Evolutionary conservation across 2,797 vertebrate species (phyloP).

Genomic region (Numenius phaeopus): DNA sequence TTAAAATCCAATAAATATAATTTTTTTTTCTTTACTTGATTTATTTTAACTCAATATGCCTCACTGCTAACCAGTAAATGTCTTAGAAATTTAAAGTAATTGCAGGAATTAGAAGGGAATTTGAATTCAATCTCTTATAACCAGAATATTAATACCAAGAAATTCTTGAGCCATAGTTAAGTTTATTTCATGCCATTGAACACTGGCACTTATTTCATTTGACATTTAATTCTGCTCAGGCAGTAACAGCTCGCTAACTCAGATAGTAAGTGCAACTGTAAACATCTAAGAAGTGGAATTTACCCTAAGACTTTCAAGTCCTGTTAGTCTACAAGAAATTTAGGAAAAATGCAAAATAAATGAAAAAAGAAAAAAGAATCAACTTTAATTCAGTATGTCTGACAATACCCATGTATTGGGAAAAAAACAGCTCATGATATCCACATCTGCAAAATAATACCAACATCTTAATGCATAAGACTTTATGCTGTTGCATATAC

Average conservation of each 20-base stretch:
- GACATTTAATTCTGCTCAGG: slow-evolving; percentile 57
- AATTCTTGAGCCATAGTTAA: not conserved
- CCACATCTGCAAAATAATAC: not conserved
- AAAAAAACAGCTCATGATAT: not conserved
- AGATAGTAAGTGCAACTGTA: slow-evolving; percentile 1
- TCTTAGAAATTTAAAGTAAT: slow-evolving; percentile 52
- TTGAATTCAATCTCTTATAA: slow-evolving; percentile 26
- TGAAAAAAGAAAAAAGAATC: not conserved
- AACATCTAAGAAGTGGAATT: not conserved
- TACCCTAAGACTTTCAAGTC: not conserved
- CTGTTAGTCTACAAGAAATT: not conserved
- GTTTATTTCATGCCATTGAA: slow-evolving; percentile 63
- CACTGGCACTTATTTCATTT: slow-evolving; percentile 49
- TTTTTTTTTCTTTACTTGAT: not conserved
- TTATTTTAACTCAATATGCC: slow-evolving; percentile 14
- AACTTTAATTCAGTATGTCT: not conserved
- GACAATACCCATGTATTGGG: not conserved
- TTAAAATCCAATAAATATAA: slow-evolving; percentile 10
- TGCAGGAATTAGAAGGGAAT: not conserved
- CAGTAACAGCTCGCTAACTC: slow-evolving; percentile 48
- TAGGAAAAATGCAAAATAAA: not conserved
- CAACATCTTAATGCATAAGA: not conserved
- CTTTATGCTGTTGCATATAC: not conserved
- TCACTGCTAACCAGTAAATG: slow-evolving; percentile 29
- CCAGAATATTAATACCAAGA: slow-evolving; percentile 22